Evolutionary conservation across 2,888 invertebrate species (phyloP), one percentile per base, ranked within the genome.

Genomic region (Leptodirus hochenwartii): DNA sequence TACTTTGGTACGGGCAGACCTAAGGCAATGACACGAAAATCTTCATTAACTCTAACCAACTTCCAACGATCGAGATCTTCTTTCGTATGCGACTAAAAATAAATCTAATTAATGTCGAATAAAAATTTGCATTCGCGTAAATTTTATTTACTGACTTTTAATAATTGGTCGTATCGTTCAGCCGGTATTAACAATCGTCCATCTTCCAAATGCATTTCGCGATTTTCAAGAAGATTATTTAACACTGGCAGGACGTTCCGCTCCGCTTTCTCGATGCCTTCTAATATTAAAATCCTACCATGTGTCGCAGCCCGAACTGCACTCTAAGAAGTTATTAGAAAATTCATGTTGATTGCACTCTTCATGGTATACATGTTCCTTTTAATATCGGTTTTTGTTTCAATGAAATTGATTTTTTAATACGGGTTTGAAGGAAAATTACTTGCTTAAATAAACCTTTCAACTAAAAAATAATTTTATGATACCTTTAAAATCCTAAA

Each of bases 191-290:
- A 60, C 51, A 95, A 85, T 42, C 91, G 62, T 0, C 96, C 96
- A 60, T 95, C 95, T 59, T 96, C 95, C 35, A 96, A 61, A 56
- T 95, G 90, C 93, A 96, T 95, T 59, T 96, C 96, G 32, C 95
- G 66, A 56, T 96, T 96, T 58, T 96, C 95, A 30, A 96, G 59
- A 31, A 96, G 62, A 59, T 96, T 96, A 56, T 96, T 96, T 22
- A 96, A 60, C 27, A 96, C 82, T 17, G 95, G 95, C 35, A 96
- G 59, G 23, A 96, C 95, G 62, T 96, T 96, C 27, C 95, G 64
- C 52, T 96, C 96, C 0, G 93, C 91, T 51, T 95, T 93, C 60
- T 96, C 95, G 32, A 96, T 87, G 2, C 95, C 96, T 54, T 96
- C 95, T 32, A 96, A 61, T 3, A 96, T 66, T 10, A 96, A 62